Percentiles rank a stretch among this genome's conserved stretches.
These are phyloP conservation scores for Schizopygopsis malacanthus DNA, from an alignment of 2,797 vertebrate genomes.

Conservation along the genomic window DNA sequence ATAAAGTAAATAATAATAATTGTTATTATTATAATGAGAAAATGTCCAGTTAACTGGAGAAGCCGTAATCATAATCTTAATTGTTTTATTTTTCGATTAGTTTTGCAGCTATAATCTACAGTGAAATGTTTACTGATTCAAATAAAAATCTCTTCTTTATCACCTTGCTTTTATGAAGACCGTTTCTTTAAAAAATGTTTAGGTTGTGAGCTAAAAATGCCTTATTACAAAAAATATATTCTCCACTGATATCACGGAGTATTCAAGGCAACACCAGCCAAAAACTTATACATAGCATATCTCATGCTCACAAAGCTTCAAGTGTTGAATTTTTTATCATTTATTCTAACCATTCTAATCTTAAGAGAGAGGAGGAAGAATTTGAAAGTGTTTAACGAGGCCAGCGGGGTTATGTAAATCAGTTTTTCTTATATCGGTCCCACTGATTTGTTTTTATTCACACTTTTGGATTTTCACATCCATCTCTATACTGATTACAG, in stretches of 20 bases:
- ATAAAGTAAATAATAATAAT: background rate
- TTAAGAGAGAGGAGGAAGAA: background rate
- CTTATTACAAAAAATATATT: background rate
- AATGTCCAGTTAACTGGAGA: too few species aligned
- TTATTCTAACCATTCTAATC: constrained; percentile 14
- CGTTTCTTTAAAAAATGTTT: background rate
- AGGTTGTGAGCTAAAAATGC: background rate
- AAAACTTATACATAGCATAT: background rate
- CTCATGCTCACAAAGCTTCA: background rate
- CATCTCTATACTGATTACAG: background rate
- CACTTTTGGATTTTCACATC: constrained; percentile 22
- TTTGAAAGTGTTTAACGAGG: background rate
- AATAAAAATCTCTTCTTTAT: background rate
- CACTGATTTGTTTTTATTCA: background rate
- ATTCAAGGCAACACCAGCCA: background rate
- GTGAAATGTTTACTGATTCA: background rate
- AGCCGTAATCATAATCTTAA: too few species aligned
- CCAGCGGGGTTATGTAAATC: background rate
- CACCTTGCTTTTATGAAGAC: background rate
- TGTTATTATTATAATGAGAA: too few species aligned
- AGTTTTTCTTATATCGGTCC: background rate
- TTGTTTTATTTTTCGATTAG: too few species aligned
- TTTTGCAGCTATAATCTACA: background rate
- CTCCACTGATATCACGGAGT: background rate
- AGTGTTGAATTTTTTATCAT: constrained; percentile 7